Percentiles rank a stretch among this genome's conserved stretches.
These are phyloP conservation scores for Plecturocebus donacophilus DNA, from an alignment of 2,113 vertebrate species.

Conservation along the genomic window DNA sequence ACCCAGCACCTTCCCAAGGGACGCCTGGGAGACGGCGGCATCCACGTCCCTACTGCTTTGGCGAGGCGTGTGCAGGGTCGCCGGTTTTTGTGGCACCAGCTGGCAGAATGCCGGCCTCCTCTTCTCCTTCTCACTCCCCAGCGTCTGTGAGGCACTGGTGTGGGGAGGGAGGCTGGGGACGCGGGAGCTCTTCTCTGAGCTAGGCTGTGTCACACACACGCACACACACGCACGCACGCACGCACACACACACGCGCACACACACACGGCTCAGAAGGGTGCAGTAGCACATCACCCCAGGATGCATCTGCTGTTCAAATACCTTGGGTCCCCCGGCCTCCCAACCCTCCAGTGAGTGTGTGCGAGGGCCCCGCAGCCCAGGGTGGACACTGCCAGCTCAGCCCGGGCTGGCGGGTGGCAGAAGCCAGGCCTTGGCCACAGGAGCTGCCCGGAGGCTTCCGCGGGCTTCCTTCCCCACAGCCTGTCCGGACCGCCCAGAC, in stretches of 20 bases:
- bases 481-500: background rate
- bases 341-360: background rate
- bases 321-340: background rate
- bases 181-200: background rate
- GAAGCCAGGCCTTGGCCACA: background rate
- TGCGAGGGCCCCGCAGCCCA: background rate
- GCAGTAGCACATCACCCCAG: background rate
- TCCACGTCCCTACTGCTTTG: no score
- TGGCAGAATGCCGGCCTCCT: background rate
- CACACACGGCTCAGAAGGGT: background rate
- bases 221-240: no score
- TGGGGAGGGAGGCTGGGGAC: accelerated
- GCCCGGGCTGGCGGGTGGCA: background rate
- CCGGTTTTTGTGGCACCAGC: background rate
- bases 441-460: background rate
- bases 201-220: background rate
- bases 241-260: no score
- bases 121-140: background rate
- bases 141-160: background rate
- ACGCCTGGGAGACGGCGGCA: background rate
- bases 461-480: background rate
- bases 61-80: accelerated
- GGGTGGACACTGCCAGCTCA: background rate
- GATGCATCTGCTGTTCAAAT: background rate
- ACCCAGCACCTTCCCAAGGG: background rate